A percentile compares a stretch with the other conserved stretches of the same genome.
Conservation (phyloP, 2,113 vertebrate genomes). For the Aythya baeri region DNA sequence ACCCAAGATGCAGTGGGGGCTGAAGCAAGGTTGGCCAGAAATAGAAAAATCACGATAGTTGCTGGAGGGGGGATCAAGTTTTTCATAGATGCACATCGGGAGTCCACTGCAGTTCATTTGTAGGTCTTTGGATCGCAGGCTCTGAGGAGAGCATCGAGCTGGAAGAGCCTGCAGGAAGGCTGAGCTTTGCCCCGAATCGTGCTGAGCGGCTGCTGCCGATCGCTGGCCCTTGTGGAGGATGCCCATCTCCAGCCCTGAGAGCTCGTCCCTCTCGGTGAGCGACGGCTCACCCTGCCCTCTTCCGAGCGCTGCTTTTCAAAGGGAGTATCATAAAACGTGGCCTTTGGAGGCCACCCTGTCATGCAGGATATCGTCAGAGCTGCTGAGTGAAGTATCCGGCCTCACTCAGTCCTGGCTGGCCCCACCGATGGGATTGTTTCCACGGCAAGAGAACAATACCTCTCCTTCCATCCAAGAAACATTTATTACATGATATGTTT, state of each 20-base stretch:
- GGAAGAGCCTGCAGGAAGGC: background rate
- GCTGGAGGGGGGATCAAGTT: background rate
- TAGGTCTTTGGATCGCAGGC: background rate
- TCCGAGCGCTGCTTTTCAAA: background rate
- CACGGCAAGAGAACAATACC: constrained; percentile 60
- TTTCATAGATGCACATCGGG: fast-evolving
- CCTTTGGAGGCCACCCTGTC: background rate
- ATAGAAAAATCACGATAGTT: background rate
- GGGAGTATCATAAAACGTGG: background rate
- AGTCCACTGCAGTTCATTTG: background rate
- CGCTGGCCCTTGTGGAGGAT: no score
- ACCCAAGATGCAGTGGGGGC: no score
- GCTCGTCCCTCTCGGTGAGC: no score
- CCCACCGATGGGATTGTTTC: constrained; percentile 19
- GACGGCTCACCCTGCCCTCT: background rate
- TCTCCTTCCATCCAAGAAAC: constrained; percentile 65
- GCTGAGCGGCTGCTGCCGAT: background rate
- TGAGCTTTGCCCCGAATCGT: background rate
- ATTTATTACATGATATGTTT: constrained; percentile 56
- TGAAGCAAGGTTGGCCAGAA: background rate
- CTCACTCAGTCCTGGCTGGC: background rate
- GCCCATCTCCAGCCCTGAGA: no score
- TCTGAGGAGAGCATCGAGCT: background rate
- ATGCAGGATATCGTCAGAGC: background rate
- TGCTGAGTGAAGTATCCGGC: constrained; percentile 23